Percentiles rank a stretch among this genome's conserved stretches.
phyloP scores from a whole-genome alignment of 2,888 invertebrate genomes.

The Polyommatus icarus region DNA sequence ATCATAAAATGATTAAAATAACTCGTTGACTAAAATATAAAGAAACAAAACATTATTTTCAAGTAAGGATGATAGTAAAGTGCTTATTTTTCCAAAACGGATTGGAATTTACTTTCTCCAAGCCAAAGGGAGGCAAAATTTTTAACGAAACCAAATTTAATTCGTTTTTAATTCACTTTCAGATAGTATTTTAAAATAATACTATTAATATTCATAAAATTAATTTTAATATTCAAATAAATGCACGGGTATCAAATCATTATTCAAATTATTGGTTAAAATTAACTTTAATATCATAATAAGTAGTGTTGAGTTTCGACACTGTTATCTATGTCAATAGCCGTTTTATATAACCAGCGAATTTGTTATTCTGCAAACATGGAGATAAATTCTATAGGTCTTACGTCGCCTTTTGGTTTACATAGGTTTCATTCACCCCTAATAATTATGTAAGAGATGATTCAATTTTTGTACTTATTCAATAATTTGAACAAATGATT shows the following conservation, averaged over 20 bases:
- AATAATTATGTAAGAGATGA: slow-evolving; percentile 8
- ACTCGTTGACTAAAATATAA: background rate
- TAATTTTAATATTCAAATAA: background rate
- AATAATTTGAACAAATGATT: background rate
- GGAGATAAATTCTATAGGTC: background rate
- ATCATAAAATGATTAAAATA: background rate
- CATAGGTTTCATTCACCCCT: slow-evolving; percentile 25
- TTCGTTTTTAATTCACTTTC: background rate
- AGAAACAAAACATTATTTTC: no score
- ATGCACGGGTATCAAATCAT: background rate
- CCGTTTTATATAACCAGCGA: slow-evolving; percentile 18
- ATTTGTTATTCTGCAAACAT: slow-evolving; percentile 20
- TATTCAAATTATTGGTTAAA: background rate
- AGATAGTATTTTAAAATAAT: background rate
- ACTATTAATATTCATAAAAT: background rate
- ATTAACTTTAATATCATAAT: slow-evolving; percentile 21
- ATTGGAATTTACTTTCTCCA: background rate
- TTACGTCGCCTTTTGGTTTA: slow-evolving; percentile 1
- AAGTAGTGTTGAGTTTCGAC: background rate
- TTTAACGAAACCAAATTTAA: background rate
- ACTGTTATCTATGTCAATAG: slow-evolving; percentile 15
- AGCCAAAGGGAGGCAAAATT: background rate
- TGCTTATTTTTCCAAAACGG: no score
- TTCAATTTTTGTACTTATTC: background rate
- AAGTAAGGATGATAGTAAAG: no score